phyloP scores from a whole-genome alignment of 2,797 vertebrate genomes.

The Sebastes itinus region DNA sequence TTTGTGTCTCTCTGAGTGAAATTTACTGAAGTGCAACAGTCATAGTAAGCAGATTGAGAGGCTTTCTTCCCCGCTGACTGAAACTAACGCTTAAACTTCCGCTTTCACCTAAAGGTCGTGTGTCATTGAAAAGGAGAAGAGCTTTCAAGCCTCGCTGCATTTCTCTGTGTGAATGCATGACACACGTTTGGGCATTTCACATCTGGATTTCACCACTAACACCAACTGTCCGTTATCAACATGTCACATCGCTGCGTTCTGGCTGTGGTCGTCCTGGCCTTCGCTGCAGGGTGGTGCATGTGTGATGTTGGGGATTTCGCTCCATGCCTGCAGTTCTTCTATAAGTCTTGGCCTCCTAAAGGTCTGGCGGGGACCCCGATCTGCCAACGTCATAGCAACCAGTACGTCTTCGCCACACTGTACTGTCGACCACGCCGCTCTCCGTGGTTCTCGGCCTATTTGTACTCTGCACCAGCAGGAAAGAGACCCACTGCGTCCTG shows the following conservation, averaged over 20 bases:
- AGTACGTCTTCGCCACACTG: conserved; percentile 72
- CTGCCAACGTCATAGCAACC: conserved; percentile 74
- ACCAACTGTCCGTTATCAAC: rapidly evolving
- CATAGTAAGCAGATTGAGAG: not conserved
- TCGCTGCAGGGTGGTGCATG: not conserved
- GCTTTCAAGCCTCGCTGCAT: not conserved
- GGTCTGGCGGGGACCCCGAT: conserved; percentile 69
- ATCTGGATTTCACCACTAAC: not conserved
- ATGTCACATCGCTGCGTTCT: conserved; percentile 2
- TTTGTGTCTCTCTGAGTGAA: not conserved
- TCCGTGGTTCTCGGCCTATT: conserved; percentile 76
- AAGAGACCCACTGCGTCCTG: conserved; percentile 68
- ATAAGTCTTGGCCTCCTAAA: conserved; percentile 70
- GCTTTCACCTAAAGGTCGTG: conserved; percentile 23
- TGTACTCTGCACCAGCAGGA: conserved; percentile 47
- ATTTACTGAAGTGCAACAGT: not conserved
- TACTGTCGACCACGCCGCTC: conserved; percentile 71
- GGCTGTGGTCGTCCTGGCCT: not conserved
- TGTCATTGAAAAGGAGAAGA: conserved; percentile 21
- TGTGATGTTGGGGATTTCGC: conserved; percentile 75
- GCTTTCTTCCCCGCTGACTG: not conserved
- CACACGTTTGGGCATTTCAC: rapidly evolving
- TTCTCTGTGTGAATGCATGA: not conserved
- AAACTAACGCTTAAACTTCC: conserved; percentile 15
- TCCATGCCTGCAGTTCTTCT: conserved; percentile 71